A percentile compares a stretch with the other conserved stretches of the same genome.
phyloP scores from a whole-genome alignment of 2,113 vertebrate genomes.

The Psilopogon haemacephalus region DNA sequence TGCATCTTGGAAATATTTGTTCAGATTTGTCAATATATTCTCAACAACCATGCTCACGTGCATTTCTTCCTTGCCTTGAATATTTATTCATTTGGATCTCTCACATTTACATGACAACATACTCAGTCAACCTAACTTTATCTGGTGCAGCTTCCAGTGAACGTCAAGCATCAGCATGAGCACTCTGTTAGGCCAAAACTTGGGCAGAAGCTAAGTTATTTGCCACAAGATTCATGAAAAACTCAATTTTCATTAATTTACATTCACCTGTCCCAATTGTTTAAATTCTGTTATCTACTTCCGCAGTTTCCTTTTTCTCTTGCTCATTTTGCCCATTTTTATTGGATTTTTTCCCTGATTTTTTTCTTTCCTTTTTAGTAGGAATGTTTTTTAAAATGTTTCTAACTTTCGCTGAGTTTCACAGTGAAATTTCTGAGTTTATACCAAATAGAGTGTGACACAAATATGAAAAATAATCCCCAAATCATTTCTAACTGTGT shows the following conservation, averaged over 20 bases:
- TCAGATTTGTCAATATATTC: background rate
- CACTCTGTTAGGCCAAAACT: background rate
- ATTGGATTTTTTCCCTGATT: background rate
- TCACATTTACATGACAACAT: background rate
- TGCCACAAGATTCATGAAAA: background rate
- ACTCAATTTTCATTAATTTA: background rate
- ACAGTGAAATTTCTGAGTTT: background rate
- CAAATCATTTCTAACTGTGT: background rate
- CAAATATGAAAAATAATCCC: background rate
- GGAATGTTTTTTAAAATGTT: background rate
- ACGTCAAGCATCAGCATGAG: background rate
- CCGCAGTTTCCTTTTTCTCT: background rate
- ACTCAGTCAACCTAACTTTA: background rate
- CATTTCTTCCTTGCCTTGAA: background rate
- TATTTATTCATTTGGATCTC: background rate
- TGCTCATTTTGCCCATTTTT: background rate
- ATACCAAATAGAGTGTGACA: background rate
- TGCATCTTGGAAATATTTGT: background rate
- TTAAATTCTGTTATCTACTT: background rate
- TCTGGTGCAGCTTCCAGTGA: fast-evolving
- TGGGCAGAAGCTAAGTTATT: background rate
- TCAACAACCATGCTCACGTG: background rate
- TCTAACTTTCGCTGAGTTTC: background rate
- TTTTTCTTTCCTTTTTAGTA: background rate
- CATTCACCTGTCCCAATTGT: background rate